Evolutionary conservation across 2,888 invertebrate genomes (phyloP), one percentile per base, ranked within the genome.

Genomic region (Oxycera nigricornis): DNA sequence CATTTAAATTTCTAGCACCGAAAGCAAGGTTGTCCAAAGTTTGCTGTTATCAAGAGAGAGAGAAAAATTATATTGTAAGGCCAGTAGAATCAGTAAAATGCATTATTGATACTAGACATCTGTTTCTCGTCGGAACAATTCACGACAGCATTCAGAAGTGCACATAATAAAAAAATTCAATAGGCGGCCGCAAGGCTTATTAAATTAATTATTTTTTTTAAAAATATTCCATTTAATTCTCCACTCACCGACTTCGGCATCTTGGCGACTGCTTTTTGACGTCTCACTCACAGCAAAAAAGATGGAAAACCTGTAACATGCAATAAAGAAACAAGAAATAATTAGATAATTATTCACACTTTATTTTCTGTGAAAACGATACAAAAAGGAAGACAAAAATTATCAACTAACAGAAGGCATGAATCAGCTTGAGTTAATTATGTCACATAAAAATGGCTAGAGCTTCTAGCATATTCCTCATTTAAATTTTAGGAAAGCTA

Each of bases 161-260:
- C 28, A 28, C 28, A n/a, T 28, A 7, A 17, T 28, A 2, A 46
- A 28, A 50, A 50, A 31, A 14, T 55, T 14, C 65, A 62, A 20
- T 35, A 17, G 7, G n/a, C n/a, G n/a, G n/a, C n/a, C n/a, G n/a
- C 31, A 68, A 2, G 55, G 22, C 20, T 14, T 55, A 70, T 55
- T 55, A 52, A 55, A 30, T 20, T 70, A 52, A 70, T 77, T 78
- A 74, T n/a, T n/a, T n/a, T n/a, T n/a, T n/a, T n/a, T 35, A 57
- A 30, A 70, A 31, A 79, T 76, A 46, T 46, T 46, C 14, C 24
- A 55, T 55, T 55, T 22, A 3, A 55, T 22, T 55, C 24, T 2
- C 31, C 78, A 89, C 89, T 89, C 82, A 89, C 89, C 85, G 89
- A 89, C 89, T 89, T 89, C 85, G 89, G 89, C 88, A 89, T 89